Conservation (phyloP, 2,888 invertebrate genomes). For the Drosophila eohydei region DNA sequence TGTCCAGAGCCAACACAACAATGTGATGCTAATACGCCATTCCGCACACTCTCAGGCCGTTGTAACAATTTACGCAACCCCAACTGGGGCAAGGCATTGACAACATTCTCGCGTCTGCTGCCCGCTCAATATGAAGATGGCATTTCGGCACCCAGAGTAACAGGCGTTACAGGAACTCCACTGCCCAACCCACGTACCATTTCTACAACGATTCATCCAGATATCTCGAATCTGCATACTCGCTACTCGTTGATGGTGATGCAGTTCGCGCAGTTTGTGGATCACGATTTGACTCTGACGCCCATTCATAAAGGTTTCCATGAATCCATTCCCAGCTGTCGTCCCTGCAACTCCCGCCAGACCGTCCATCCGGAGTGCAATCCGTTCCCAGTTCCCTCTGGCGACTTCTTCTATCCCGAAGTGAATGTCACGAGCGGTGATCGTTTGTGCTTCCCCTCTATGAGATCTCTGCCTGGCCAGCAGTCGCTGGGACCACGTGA, state of each 20-base stretch:
- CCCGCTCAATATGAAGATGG: slow-evolving; percentile 96
- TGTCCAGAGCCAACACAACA: slow-evolving; percentile 90
- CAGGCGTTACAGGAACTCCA: slow-evolving; percentile 90
- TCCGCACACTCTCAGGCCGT: slow-evolving; percentile 90
- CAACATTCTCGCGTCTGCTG: slow-evolving; percentile 92
- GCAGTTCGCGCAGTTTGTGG: slow-evolving; percentile 97
- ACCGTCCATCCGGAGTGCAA: slow-evolving; percentile 97
- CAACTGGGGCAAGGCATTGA: slow-evolving; percentile 92
- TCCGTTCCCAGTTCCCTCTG: slow-evolving; percentile 94
- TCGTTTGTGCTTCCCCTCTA: slow-evolving; percentile 96
- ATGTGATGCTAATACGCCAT: slow-evolving; percentile 90
- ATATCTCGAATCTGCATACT: slow-evolving; percentile 94
- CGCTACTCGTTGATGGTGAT: slow-evolving; percentile 96
- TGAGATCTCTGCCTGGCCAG: slow-evolving; percentile 96
- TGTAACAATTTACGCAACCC: slow-evolving; percentile 95
- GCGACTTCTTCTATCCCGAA: slow-evolving; percentile 95
- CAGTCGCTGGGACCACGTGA: slow-evolving; percentile 94
- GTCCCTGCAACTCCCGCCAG: slow-evolving; percentile 93
- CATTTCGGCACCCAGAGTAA: slow-evolving; percentile 91
- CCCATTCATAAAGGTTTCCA: slow-evolving; percentile 96
- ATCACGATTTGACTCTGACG: slow-evolving; percentile 97
- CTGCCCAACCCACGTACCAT: slow-evolving; percentile 94
- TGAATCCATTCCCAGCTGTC: slow-evolving; percentile 95
- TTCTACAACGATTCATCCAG: slow-evolving; percentile 95
- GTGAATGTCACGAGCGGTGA: slow-evolving; percentile 93